Base-by-base conservation (phyloP, 2,113 vertebrate genomes). In the Cyprinus carpio region DNA sequence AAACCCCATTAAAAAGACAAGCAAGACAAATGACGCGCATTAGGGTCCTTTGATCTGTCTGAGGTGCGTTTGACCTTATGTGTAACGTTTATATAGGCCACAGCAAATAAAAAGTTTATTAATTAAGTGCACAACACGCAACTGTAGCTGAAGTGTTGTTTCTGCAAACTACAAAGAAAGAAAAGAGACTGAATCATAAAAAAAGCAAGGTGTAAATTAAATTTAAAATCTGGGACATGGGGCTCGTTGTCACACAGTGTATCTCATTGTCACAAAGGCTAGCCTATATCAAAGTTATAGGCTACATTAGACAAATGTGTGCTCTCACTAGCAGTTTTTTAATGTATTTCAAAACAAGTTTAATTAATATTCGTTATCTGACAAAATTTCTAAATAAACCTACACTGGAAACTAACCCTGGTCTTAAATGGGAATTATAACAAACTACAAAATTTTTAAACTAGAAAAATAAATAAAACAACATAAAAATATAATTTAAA, bases 1-100 rank as follows among this genome's bases (percentile, higher is more conserved):
- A 60, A 85, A 71, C 1, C 74, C 84, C 87, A 86, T 88, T 83
- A 87, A 82, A 85, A 58, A 87, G 65, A 84, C 65, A 46, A 83
- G 72, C 49, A 75, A 58, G 80, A 54, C 84, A 51, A 85, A 88
- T 82, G 49, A 82, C 23, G 23, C 46, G 9, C 29, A 37, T 34
- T n/a, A 37, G 12, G 15, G 29, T 49, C 3, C 46, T 51, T 75
- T 75, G 74, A 46, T 75, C 56, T 80, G 29, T 37, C 27, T 23
- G 0, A 23, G 8, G 31, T 25, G 54, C 62, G 10, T 69, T 20
- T 49, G 60, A 67, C 25, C 78, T 49, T 65, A 2, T 76, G 49
- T 9, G 18, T 77, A 29, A n/a, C 1, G 23, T 60, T 60, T 60
- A 60, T 4, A 23, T 56, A 56, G 18, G 18, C 16, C 20, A 56